Percentiles rank a stretch among this genome's conserved stretches.
These are phyloP conservation scores for Tigriopus californicus DNA, from an alignment of 2,888 invertebrate genomes.

Conservation along the genomic window DNA sequence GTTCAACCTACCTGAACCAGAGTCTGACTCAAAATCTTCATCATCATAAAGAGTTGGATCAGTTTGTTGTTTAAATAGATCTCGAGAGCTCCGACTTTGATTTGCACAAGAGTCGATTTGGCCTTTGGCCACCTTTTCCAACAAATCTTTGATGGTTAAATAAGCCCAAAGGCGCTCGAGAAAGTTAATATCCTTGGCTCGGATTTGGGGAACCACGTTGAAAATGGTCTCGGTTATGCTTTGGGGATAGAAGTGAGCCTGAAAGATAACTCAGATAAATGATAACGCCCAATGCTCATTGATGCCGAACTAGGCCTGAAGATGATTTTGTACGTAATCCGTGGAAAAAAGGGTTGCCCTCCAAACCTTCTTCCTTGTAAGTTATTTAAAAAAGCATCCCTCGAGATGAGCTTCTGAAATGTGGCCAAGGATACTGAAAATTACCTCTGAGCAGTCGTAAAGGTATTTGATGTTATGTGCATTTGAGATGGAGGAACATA, in stretches of 20 bases:
- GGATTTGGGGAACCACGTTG: not conserved
- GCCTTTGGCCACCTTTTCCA: slow-evolving; percentile 3
- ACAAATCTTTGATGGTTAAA: slow-evolving; percentile 18
- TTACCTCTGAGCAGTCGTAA: too few species aligned
- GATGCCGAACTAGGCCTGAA: too few species aligned
- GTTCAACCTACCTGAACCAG: not conserved
- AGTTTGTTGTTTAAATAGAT: not conserved
- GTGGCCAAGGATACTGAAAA: too few species aligned
- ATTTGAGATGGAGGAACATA: too few species aligned
- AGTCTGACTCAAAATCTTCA: not conserved
- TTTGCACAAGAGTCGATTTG: slow-evolving; percentile 1
- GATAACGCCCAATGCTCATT: too few species aligned
- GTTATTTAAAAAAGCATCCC: too few species aligned
- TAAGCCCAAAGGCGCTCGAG: slow-evolving; percentile 20
- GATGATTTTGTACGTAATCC: too few species aligned
- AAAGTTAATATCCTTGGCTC: slow-evolving; percentile 14
- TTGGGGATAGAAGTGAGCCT: slow-evolving; percentile 2
- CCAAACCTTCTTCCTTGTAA: too few species aligned
- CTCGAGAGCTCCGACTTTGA: not conserved
- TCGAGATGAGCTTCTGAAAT: too few species aligned
- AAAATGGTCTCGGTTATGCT: not conserved
- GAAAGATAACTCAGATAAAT: not conserved
- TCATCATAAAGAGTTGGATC: not conserved
- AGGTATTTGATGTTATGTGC: too few species aligned
- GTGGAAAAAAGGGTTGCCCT: too few species aligned